Conservation (phyloP, 2,888 invertebrate species). For the Xestia ashworthii region DNA sequence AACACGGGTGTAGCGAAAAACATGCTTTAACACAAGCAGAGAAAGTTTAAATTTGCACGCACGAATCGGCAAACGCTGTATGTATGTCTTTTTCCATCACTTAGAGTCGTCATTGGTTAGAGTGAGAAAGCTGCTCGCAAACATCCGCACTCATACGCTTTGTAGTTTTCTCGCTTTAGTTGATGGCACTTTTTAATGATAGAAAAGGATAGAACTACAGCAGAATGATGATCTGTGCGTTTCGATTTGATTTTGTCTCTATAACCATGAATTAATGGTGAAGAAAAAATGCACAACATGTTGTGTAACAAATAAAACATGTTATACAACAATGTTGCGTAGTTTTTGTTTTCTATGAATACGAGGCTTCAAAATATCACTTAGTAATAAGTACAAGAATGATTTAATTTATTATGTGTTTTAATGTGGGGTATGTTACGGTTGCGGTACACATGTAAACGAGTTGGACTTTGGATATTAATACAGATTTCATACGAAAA, state of each 20-base stretch:
- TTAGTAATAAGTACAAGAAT: conserved; percentile 39
- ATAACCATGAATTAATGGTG: not conserved
- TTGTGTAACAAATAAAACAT: not conserved
- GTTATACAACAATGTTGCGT: not conserved
- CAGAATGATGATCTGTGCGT: conserved; percentile 4
- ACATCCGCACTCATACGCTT: conserved; percentile 30
- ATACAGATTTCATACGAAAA: not conserved
- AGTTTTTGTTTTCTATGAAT: conserved; percentile 5
- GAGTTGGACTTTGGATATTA: conserved; percentile 21
- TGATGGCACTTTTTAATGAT: not conserved
- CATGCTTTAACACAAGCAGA: conserved; percentile 40
- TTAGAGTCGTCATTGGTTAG: not conserved
- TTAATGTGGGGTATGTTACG: conserved; percentile 48
- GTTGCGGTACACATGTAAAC: conserved; percentile 44
- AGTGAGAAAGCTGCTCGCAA: conserved; percentile 6
- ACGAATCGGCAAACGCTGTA: not conserved
- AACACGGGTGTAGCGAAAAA: conserved; percentile 56
- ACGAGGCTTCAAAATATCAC: conserved; percentile 13
- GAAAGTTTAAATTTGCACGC: conserved; percentile 20
- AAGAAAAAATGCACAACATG: conserved; percentile 1
- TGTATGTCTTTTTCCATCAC: conserved; percentile 4
- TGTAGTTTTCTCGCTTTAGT: conserved; percentile 6
- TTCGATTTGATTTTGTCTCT: conserved; percentile 3
- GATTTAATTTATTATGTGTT: conserved; percentile 32
- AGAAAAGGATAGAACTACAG: not conserved